A percentile compares a stretch with the other conserved stretches of the same genome.
Conservation (phyloP, 2,797 vertebrate species). For the Sebastes steindachneri region DNA sequence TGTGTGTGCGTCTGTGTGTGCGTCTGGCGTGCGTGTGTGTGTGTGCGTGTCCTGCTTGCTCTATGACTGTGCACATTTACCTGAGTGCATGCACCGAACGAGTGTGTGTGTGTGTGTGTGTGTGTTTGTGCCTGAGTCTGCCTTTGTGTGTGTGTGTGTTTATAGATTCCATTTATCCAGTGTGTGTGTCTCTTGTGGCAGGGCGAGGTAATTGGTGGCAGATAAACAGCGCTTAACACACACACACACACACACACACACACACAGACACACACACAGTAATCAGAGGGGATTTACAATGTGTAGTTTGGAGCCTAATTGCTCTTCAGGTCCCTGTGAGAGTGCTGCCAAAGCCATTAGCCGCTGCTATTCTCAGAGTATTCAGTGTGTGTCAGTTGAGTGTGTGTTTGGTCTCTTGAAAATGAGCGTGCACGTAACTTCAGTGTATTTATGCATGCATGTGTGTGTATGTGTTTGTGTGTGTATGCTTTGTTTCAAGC, state of each 20-base stretch:
- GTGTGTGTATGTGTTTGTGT: constrained; percentile 16
- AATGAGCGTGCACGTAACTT: constrained; percentile 57
- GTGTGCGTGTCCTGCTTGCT: constrained; percentile 71
- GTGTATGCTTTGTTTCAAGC: constrained; percentile 12
- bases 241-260: constrained; percentile 85
- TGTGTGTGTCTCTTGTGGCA: constrained; percentile 86
- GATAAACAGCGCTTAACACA: constrained; percentile 97
- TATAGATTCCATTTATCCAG: constrained; percentile 72
- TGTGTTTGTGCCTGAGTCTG: constrained; percentile 20
- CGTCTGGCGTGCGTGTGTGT: constrained; percentile 44
- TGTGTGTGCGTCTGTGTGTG: constrained; percentile 44
- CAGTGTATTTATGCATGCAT: constrained; percentile 31
- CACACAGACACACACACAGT: constrained; percentile 59
- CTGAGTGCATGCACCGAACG: constrained; percentile 53
- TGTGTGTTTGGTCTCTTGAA: constrained; percentile 59
- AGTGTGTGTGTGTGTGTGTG: background rate
- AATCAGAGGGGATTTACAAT: constrained; percentile 99
- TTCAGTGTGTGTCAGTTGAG: constrained; percentile 65
- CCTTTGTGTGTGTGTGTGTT: constrained; percentile 34
- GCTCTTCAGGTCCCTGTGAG: constrained; percentile 94
- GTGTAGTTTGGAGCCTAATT: constrained; percentile 98
- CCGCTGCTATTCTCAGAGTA: constrained; percentile 72
- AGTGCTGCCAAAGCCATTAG: constrained; percentile 88
- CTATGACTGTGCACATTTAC: constrained; percentile 71
- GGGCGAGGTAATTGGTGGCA: constrained; percentile 93